Conservation (phyloP, 2,888 invertebrate genomes). For the Nephrotoma flavescens region DNA sequence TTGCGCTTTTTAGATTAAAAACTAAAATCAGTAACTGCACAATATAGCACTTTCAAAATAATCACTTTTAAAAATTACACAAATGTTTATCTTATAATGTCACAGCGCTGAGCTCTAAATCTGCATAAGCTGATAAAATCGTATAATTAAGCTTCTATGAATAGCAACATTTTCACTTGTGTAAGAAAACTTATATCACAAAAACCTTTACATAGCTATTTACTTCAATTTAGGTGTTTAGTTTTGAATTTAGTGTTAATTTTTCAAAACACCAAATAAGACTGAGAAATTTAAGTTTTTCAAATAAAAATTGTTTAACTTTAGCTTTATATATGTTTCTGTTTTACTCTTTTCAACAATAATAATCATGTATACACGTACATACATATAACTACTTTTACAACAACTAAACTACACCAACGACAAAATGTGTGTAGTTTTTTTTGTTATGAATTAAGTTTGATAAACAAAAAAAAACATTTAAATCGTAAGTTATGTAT, state of each 20-base stretch:
- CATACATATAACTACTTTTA: background rate
- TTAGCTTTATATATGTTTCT: background rate
- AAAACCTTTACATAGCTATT: background rate
- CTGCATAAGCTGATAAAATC: background rate
- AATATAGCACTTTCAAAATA: background rate
- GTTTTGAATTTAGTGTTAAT: background rate
- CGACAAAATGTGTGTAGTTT: background rate
- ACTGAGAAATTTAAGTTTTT: background rate
- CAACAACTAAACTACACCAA: background rate
- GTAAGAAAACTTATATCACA: background rate
- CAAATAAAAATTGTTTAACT: background rate
- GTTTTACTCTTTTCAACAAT: background rate
- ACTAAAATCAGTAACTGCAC: background rate
- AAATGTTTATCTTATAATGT: background rate
- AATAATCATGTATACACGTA: background rate
- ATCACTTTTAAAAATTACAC: background rate
- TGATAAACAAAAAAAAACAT: background rate
- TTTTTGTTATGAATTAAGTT: background rate
- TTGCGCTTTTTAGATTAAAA: background rate
- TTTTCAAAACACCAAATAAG: background rate
- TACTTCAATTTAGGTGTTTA: background rate
- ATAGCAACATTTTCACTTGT: too few species aligned
- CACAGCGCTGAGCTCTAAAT: background rate
- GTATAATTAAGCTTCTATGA: background rate
- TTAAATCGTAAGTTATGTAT: background rate